These are phyloP conservation scores for Rhodinocichla rosea DNA, from an alignment of 2,113 vertebrate genomes.

Conservation along the genomic window DNA sequence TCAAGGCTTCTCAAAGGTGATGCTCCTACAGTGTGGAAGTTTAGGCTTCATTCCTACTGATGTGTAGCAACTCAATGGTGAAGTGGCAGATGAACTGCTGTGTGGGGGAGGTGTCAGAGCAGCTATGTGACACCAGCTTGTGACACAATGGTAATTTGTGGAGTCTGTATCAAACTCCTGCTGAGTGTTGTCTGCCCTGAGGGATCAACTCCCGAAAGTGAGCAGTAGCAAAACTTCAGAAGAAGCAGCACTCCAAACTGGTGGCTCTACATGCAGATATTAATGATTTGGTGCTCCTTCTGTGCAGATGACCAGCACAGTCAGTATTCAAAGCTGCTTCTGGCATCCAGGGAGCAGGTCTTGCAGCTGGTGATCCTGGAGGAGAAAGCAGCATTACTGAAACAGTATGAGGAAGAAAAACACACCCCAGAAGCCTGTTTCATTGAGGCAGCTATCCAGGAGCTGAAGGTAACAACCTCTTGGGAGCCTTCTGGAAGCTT, in stretches of 20 bases:
- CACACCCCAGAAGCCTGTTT: conserved; percentile 86
- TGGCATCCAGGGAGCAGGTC: conserved; percentile 88
- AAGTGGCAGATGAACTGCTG: not conserved
- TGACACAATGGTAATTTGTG: not conserved
- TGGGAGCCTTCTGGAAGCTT: not conserved
- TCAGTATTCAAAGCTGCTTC: conserved; percentile 92
- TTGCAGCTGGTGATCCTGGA: conserved; percentile 82
- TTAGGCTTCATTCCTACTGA: not conserved
- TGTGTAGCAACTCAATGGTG: not conserved
- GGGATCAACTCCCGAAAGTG: not conserved
- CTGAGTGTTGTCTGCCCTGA: not conserved
- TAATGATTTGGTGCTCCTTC: not conserved
- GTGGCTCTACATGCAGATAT: rapidly evolving
- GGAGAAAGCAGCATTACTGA: conserved; percentile 82
- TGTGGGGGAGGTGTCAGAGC: not conserved
- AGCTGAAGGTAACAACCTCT: conserved; percentile 82
- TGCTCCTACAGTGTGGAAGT: not conserved
- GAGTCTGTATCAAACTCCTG: not conserved
- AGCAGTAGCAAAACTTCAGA: not conserved
- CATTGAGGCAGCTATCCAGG: conserved; percentile 91
- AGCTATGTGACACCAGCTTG: not conserved
- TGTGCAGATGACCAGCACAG: conserved; percentile 78
- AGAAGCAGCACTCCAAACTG: not conserved
- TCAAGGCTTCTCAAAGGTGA: not conserved
- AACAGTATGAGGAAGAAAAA: conserved; percentile 86